Conservation (phyloP, 2,113 vertebrate species). For the Osmerus mordax region DNA sequence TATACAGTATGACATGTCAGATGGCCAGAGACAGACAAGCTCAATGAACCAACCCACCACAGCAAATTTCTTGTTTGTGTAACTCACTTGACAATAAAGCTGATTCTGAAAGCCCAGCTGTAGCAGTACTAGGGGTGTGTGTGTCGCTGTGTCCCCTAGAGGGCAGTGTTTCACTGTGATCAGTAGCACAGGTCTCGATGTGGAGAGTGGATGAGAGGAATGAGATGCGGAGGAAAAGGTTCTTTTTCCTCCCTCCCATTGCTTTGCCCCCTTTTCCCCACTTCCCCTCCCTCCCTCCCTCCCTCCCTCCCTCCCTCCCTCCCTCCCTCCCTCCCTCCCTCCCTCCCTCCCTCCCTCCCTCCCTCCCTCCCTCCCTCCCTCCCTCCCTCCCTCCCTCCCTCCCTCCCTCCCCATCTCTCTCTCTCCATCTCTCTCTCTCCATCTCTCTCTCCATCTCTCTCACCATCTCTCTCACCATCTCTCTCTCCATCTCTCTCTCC, state of each 20-base stretch:
- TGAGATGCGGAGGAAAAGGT: background rate
- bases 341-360: background rate
- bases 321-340: background rate
- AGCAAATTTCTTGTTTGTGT: too few relatives aligned
- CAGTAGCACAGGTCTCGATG: background rate
- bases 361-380: background rate
- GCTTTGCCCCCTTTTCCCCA: too few relatives aligned
- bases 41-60: too few relatives aligned
- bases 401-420: background rate
- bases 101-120: too few relatives aligned
- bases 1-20: too few relatives aligned
- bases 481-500: background rate
- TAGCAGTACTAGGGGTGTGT: too few relatives aligned
- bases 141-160: constrained; percentile 16
- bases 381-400: background rate
- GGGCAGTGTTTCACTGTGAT: constrained; percentile 16
- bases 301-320: background rate
- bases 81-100: too few relatives aligned
- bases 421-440: background rate
- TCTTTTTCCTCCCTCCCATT: background rate
- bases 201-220: background rate
- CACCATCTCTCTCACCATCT: too few relatives aligned
- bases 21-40: too few relatives aligned
- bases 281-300: too few relatives aligned
- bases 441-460: background rate